Percentiles rank a stretch among this genome's conserved stretches.
Conservation (phyloP, 2,888 invertebrate species). For the Cataglyphis livida region DNA sequence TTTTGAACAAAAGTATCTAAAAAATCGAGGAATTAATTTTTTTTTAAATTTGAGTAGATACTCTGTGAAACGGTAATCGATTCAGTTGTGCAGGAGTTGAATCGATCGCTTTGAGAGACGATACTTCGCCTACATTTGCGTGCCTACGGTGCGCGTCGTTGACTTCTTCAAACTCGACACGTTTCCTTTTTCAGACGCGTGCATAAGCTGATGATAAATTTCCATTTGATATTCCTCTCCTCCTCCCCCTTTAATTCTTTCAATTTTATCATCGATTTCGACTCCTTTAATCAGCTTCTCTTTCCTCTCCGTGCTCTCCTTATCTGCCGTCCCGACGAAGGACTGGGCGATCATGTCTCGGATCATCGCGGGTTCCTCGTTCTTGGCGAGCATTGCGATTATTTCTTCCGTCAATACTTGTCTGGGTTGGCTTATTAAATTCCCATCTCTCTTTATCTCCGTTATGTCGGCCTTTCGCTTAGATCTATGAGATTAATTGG, state of each 20-base stretch:
- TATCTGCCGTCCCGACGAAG: background rate
- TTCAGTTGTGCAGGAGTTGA: background rate
- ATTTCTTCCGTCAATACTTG: background rate
- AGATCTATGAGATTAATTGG: conserved; percentile 7
- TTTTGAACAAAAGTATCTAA: too few species aligned
- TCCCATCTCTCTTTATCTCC: background rate
- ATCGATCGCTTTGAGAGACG: background rate
- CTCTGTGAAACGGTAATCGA: background rate
- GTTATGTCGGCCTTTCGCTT: background rate
- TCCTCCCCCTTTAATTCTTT: conserved; percentile 17
- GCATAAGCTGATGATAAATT: background rate
- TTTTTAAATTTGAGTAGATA: too few species aligned
- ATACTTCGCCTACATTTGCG: conserved; percentile 8
- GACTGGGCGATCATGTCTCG: background rate
- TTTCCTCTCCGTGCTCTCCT: background rate
- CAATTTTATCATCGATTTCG: background rate
- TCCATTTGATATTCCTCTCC: background rate
- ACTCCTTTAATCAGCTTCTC: background rate
- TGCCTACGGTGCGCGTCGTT: background rate
- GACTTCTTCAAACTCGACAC: background rate
- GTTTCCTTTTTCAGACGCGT: background rate
- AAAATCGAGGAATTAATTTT: too few species aligned
- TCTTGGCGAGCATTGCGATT: background rate
- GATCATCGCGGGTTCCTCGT: background rate
- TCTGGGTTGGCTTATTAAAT: background rate